Percentiles rank a stretch among this genome's conserved stretches.
Evolutionary conservation across 2,797 vertebrate species (phyloP).

Genomic region (Manis crassicaudata): DNA sequence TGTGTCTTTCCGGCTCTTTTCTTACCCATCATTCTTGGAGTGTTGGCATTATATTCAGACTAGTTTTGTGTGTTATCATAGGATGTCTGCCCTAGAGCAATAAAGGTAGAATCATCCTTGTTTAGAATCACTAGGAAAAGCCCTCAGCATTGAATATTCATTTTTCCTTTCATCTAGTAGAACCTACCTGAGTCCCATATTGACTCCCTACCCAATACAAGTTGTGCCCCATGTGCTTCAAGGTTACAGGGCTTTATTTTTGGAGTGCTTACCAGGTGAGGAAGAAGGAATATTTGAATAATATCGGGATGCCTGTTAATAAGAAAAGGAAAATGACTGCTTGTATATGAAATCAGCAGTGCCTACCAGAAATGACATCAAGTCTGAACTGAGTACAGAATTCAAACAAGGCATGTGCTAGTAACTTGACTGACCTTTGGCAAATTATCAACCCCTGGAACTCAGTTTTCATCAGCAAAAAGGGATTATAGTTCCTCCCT

Average conservation of each 20-base stretch:
- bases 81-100: background rate
- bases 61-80: background rate
- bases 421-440: background rate
- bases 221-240: background rate
- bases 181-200: background rate
- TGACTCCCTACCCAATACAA: background rate
- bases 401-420: background rate
- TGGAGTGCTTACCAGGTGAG: background rate
- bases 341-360: background rate
- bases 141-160: background rate
- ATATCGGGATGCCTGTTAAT: background rate
- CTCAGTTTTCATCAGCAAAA: conserved; percentile 12
- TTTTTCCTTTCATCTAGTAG: background rate
- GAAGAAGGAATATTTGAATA: background rate
- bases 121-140: background rate
- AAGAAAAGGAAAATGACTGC: background rate
- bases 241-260: background rate
- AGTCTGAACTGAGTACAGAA: background rate
- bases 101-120: background rate
- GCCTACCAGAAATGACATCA: background rate
- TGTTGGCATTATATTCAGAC: background rate
- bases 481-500: background rate
- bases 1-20: background rate
- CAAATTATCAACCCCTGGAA: background rate
- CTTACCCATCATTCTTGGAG: background rate